Evolutionary conservation across 2,113 vertebrate genomes (phyloP).

Genomic region (Corydoras maculifer): DNA sequence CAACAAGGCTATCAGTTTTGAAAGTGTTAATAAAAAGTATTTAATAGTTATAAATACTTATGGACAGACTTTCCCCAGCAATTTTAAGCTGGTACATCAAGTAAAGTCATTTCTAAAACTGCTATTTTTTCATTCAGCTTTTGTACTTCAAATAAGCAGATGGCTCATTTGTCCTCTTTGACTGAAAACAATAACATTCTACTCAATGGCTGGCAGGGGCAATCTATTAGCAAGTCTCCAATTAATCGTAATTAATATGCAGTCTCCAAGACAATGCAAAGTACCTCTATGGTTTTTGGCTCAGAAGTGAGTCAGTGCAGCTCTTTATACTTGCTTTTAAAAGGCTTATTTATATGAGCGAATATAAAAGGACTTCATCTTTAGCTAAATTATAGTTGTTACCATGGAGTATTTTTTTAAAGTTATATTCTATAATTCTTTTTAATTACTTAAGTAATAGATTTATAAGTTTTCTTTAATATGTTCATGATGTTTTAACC

Average conservation of each 20-base stretch:
- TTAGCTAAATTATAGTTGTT: slow-evolving; percentile 18
- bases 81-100: too few relatives aligned
- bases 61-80: too few relatives aligned
- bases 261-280: slow-evolving; percentile 16
- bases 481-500: too few relatives aligned
- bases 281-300: slow-evolving; percentile 4
- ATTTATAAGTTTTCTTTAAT: too few relatives aligned
- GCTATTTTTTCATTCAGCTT: not conserved
- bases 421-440: not conserved
- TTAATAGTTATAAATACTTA: too few relatives aligned
- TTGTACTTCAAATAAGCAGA: slow-evolving; percentile 31
- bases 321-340: slow-evolving; percentile 12
- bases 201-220: not conserved
- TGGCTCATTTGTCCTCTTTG: slow-evolving; percentile 29
- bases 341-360: slow-evolving; percentile 40
- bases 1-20: too few relatives aligned
- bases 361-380: slow-evolving; percentile 31
- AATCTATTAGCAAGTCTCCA: slow-evolving; percentile 34
- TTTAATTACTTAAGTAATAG: too few relatives aligned
- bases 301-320: not conserved
- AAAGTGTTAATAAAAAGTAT: too few relatives aligned
- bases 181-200: not conserved
- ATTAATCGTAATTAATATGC: slow-evolving; percentile 48
- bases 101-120: slow-evolving; percentile 10
- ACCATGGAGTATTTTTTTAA: not conserved